These are phyloP conservation scores for Plumapathes pennacea DNA, from an alignment of 92 coral and sea anemone genomes.

Conservation along the genomic window DNA sequence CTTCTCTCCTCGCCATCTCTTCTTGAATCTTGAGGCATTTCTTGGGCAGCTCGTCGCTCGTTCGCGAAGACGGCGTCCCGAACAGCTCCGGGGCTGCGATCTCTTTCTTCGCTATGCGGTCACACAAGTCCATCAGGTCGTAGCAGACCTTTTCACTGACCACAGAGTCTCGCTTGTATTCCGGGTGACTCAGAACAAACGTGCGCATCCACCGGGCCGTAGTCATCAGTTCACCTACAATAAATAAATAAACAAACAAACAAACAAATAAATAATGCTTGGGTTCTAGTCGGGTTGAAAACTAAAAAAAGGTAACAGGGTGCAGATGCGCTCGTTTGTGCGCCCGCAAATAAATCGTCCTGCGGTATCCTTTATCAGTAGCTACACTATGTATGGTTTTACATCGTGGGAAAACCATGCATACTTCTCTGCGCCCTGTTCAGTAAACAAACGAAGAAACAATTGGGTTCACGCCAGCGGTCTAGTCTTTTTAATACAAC, in stretches of 20 bases:
- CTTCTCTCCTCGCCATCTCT: conserved; percentile 57
- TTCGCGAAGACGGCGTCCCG: conserved; percentile 77
- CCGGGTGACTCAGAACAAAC: conserved; percentile 76
- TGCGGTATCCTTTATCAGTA: too few relatives aligned
- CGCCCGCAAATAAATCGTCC: too few relatives aligned
- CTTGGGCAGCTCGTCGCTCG: conserved; percentile 62
- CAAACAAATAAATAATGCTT: background rate
- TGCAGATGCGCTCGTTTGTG: too few relatives aligned
- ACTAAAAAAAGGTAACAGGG: too few relatives aligned
- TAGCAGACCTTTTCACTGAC: conserved; percentile 81
- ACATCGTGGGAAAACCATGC: too few relatives aligned
- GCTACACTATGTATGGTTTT: too few relatives aligned
- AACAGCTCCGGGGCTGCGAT: conserved; percentile 74
- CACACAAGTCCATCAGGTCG: conserved; percentile 77
- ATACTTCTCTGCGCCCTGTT: too few relatives aligned
- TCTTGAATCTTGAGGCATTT: conserved; percentile 70
- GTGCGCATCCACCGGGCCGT: conserved; percentile 97
- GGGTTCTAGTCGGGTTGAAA: too few relatives aligned
- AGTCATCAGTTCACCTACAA: conserved; percentile 90
- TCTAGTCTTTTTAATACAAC: too few relatives aligned
- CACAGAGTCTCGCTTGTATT: conserved; percentile 88
- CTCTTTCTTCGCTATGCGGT: conserved; percentile 76
- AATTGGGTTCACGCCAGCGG: too few relatives aligned
- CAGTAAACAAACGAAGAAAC: too few relatives aligned
- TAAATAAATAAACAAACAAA: background rate